Base-by-base conservation (phyloP, 2,888 invertebrate genomes). In the Mycogona germanica region DNA sequence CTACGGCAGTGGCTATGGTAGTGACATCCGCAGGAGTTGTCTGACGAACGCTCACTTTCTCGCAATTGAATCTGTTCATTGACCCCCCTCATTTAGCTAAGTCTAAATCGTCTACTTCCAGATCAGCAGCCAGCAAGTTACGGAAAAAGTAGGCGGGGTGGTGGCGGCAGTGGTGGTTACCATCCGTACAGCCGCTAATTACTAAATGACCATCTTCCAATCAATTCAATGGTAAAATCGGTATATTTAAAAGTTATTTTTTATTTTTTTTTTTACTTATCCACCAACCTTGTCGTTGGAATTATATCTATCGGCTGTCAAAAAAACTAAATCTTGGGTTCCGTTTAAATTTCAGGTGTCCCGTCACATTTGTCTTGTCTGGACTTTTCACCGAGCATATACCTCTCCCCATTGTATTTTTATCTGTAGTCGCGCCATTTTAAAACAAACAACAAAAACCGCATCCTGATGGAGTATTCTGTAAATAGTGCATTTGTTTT, bases 1-100 rank as follows among this genome's bases (percentile, higher is more conserved):
- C 69, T 84, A 84, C 73, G 66, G 68, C 63, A 66, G 67, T 46
- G 59, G 57, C 74, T 76, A 61, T 76, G 75, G 57, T 56, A 50
- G 57, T 57, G 49, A 28, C 32, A 30, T 47, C 47, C 26, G 32
- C 28, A 47, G 30, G 32, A 47, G 29, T 47, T 47, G 30, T 47
- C 47, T 29, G 30, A 32, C 49, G 26, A 49, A 38, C 32, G 35
- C 38, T 7, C n/a, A 30, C 30, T 21, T 41, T 30, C 19, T 30
- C 41, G 40, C 21, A 51, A 51, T 51, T 40, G 51, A 51, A n/a
- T 26, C 26, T 29, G 32, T 38, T 41, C 30, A 42, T 51, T 51
- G 41, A 51, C 51, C 51, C 49, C 49, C 41, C 41, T 45, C 52
- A 52, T 44, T 45, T 45, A 52, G 52, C 45, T 44, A 45, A 30